Conservation (phyloP, 1,140 invertebrate genomes). For the Diorhabda carinulata region DNA sequence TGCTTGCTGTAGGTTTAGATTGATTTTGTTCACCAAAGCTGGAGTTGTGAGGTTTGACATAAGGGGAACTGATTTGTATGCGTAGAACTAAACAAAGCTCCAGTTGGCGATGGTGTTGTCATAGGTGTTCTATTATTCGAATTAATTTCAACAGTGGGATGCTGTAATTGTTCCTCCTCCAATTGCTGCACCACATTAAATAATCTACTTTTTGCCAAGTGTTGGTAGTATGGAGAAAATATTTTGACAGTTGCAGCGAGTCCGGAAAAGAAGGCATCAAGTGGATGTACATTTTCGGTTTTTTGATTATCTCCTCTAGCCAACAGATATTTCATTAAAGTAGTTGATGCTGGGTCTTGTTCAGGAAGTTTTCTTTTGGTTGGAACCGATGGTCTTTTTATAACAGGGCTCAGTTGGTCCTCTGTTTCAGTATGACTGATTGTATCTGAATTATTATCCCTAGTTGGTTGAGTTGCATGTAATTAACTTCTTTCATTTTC, state of each 20-base stretch:
- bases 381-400: no score
- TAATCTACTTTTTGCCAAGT: slow-evolving; percentile 17
- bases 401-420: not conserved
- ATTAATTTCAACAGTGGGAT: not conserved
- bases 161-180: slow-evolving; percentile 13
- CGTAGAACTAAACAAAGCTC: not conserved
- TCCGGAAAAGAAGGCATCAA: slow-evolving; percentile 23
- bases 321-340: no score
- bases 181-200: slow-evolving; percentile 20
- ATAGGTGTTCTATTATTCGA: not conserved
- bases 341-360: no score
- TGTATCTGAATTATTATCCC: not conserved
- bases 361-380: no score
- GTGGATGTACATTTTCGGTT: not conserved
- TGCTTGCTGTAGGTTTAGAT: not conserved
- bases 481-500: not conserved
- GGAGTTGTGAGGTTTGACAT: not conserved
- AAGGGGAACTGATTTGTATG: not conserved
- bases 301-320: not conserved
- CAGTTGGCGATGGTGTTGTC: not conserved
- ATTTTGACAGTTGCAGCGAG: slow-evolving; percentile 18
- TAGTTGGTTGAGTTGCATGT: not conserved
- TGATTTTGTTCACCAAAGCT: not conserved
- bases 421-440: not conserved
- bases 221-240: slow-evolving; percentile 5